These are phyloP conservation scores for Lucilia sericata DNA, from an alignment of 1,140 invertebrate species.

Conservation along the genomic window DNA sequence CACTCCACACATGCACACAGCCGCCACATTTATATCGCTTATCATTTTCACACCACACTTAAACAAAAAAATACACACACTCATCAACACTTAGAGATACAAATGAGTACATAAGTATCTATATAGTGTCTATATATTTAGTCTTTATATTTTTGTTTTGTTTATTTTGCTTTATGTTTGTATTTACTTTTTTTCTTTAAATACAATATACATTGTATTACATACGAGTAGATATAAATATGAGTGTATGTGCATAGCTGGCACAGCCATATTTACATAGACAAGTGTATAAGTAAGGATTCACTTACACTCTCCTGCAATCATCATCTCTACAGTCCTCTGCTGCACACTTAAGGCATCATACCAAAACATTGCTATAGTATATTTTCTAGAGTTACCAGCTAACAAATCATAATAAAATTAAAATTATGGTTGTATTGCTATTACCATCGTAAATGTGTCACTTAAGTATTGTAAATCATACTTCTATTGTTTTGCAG, in stretches of 20 bases:
- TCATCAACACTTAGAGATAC: not conserved
- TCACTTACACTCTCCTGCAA: not conserved
- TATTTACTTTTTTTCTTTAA: too few species aligned
- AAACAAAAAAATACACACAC: not conserved
- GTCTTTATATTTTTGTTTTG: not conserved
- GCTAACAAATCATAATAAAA: constrained; percentile 41
- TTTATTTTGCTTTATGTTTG: not conserved
- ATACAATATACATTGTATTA: not conserved
- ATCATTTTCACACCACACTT: not conserved
- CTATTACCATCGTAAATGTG: constrained; percentile 38
- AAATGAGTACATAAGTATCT: not conserved
- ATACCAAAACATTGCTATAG: not conserved
- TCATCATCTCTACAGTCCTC: not conserved
- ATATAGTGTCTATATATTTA: not conserved
- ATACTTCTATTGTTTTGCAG: not conserved
- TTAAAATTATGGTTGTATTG: constrained; percentile 13
- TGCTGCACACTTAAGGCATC: not conserved
- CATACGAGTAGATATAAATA: too few species aligned
- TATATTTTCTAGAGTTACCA: not conserved
- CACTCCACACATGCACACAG: not conserved
- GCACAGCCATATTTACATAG: too few species aligned
- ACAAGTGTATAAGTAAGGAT: not conserved
- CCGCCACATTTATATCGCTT: not conserved
- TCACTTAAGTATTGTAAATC: constrained; percentile 29
- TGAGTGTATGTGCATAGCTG: too few species aligned